These are phyloP conservation scores for Rattus rattus DNA, from an alignment of 2,113 vertebrate species.

Conservation along the genomic window DNA sequence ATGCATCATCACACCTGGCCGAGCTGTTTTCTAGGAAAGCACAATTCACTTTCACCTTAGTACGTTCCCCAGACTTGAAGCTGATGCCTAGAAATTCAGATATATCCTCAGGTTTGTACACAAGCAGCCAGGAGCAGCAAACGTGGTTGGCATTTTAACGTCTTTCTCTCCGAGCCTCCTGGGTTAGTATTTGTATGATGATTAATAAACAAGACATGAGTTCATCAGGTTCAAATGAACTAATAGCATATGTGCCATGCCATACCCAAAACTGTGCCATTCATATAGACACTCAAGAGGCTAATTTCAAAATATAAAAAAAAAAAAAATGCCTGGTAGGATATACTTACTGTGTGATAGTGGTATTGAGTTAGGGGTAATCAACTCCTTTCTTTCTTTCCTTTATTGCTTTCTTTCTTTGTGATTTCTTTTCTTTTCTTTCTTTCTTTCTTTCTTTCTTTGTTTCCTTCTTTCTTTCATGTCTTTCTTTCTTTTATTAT, in stretches of 20 bases:
- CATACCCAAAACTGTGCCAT: too few species aligned
- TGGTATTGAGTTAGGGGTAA: too few species aligned
- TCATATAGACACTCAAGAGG: not conserved
- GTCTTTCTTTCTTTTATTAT: not conserved
- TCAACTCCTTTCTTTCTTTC: too few species aligned
- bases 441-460: not conserved
- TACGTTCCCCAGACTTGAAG: not conserved
- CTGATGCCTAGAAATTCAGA: not conserved
- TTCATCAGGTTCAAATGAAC: not conserved
- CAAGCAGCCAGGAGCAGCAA: not conserved
- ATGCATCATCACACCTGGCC: not conserved
- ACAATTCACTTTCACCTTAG: not conserved
- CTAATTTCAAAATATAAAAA: too few species aligned
- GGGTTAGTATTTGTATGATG: not conserved
- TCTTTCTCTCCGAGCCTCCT: not conserved
- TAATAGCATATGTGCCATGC: not conserved
- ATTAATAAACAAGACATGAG: not conserved
- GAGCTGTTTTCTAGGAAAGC: not conserved
- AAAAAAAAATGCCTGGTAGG: too few species aligned
- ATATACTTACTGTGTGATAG: too few species aligned
- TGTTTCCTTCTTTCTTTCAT: rapidly evolving
- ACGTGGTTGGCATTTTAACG: not conserved
- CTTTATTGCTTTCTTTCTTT: too few species aligned
- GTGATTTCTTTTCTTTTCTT: not conserved
- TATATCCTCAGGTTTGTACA: not conserved